phyloP scores from a whole-genome alignment of 23 tunicate genomes.

The Ciona savignyi region DNA sequence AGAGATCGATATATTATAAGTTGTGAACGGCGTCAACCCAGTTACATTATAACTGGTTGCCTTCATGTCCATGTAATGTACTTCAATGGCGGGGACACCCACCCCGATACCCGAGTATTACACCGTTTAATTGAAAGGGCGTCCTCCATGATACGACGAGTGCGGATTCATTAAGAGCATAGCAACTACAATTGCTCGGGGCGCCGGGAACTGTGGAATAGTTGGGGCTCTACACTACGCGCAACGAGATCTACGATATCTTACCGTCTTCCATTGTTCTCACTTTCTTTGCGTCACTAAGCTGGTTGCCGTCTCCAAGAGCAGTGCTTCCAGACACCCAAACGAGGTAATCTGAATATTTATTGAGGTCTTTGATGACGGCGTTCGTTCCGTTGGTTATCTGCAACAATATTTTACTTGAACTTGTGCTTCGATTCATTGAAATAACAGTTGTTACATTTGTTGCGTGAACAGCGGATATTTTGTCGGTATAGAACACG shows the following conservation, averaged over 20 bases:
- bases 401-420: constrained; percentile 8
- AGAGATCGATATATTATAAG: not conserved
- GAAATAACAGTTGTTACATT: no score
- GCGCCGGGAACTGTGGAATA: constrained; percentile 5
- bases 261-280: constrained; percentile 59
- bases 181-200: not conserved
- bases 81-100: not conserved
- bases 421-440: no score
- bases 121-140: constrained; percentile 47
- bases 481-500: constrained; percentile 6
- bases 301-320: constrained; percentile 58
- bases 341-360: constrained; percentile 38
- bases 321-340: constrained; percentile 69
- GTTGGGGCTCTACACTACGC: not conserved
- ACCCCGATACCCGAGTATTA: constrained; percentile 15
- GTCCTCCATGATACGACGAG: constrained; percentile 43
- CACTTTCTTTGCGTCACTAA: constrained; percentile 16
- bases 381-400: constrained; percentile 16
- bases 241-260: not conserved
- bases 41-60: not conserved
- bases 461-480: not conserved
- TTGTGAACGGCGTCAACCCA: not conserved
- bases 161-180: constrained; percentile 4
- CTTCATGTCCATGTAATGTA: not conserved
- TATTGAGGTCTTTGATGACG: constrained; percentile 17